These are phyloP conservation scores for Apamea epomidion DNA, from an alignment of 2,888 invertebrate species.

Conservation along the genomic window DNA sequence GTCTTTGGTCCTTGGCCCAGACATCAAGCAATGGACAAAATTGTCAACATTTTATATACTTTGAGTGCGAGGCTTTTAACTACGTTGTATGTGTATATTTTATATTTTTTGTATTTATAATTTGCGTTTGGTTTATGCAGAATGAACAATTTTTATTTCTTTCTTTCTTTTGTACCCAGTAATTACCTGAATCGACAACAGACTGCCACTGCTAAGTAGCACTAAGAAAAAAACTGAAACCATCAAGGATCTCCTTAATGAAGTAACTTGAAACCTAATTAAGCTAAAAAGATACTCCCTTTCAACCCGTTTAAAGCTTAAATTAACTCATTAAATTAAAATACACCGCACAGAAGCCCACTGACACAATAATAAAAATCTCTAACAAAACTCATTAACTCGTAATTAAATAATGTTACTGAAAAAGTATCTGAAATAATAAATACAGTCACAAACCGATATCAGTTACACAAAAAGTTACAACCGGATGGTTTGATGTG, in stretches of 20 bases:
- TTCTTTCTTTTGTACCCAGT: neutral
- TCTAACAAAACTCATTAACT: constrained; percentile 34
- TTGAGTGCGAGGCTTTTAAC: too few relatives aligned
- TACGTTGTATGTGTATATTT: too few relatives aligned
- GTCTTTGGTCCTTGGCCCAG: too few relatives aligned
- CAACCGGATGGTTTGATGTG: constrained; percentile 55
- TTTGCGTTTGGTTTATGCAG: too few relatives aligned
- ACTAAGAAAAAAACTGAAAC: constrained; percentile 13
- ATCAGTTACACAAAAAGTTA: constrained; percentile 61
- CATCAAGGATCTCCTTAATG: constrained; percentile 32
- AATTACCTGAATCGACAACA: neutral
- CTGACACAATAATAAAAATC: constrained; percentile 33
- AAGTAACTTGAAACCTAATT: constrained; percentile 44
- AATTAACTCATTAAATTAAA: constrained; percentile 36
- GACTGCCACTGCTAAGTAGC: constrained; percentile 6
- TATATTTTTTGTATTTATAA: too few relatives aligned
- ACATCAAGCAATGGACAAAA: too few relatives aligned
- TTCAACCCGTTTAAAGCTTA: constrained; percentile 31
- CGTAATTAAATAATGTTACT: constrained; percentile 34
- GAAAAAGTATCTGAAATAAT: constrained; percentile 34
- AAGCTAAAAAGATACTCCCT: constrained; percentile 20
- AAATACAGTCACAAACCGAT: constrained; percentile 39
- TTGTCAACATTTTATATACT: too few relatives aligned
- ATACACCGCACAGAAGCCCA: constrained; percentile 33
- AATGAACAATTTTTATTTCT: too few relatives aligned